A percentile compares a stretch with the other conserved stretches of the same genome.
Evolutionary conservation across 2,113 vertebrate species (phyloP).

Genomic region (Mionectes macconnelli): DNA sequence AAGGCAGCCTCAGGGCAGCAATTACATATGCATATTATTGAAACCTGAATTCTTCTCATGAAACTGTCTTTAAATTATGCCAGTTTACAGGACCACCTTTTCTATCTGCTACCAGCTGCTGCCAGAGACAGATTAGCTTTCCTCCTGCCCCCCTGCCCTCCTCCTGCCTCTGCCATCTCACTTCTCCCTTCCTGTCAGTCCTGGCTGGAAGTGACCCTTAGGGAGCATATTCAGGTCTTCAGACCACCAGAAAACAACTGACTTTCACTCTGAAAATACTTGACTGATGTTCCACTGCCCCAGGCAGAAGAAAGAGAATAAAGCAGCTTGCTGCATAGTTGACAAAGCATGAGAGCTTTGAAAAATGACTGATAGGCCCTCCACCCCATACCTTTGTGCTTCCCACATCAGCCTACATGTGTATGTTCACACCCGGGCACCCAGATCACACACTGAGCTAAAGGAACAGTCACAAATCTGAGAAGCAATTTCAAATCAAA

Average conservation of each 20-base stretch:
- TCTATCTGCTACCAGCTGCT: neutral
- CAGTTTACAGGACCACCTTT: neutral
- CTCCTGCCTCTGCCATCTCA: neutral
- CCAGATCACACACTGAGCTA: conserved; percentile 9
- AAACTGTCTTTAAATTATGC: neutral
- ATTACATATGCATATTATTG: conserved; percentile 20
- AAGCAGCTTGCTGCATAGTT: conserved; percentile 57
- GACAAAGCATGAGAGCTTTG: conserved; percentile 60
- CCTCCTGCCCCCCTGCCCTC: neutral
- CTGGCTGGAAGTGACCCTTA: neutral
- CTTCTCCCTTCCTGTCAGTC: neutral
- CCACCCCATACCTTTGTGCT: conserved; percentile 64
- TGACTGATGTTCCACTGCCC: conserved; percentile 61
- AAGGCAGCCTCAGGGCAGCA: neutral
- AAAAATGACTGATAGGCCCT: conserved; percentile 53
- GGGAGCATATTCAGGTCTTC: neutral
- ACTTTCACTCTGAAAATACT: conserved; percentile 38
- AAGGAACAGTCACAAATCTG: neutral
- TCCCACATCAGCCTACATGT: conserved; percentile 53
- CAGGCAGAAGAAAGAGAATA: conserved; percentile 46
- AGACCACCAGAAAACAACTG: conserved; percentile 44
- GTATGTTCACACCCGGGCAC: conserved; percentile 8
- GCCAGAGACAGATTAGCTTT: neutral
- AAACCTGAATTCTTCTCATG: neutral
- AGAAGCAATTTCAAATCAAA: conserved; percentile 1